Evolutionary conservation across 2,888 invertebrate species (phyloP), one percentile per base, ranked within the genome.

Genomic region (Idaea straminata): DNA sequence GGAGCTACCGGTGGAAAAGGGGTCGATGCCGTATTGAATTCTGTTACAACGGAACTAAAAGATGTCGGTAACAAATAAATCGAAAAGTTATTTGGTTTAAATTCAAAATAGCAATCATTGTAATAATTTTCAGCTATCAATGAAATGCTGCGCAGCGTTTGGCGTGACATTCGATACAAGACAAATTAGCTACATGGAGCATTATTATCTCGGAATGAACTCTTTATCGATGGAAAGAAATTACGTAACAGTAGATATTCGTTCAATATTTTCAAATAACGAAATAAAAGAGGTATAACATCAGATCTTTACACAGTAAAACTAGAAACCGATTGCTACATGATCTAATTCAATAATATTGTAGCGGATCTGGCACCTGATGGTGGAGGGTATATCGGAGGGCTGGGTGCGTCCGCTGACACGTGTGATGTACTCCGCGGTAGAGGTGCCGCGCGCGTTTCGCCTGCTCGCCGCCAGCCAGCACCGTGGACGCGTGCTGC

Each of bases 361-460:
- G 6, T 64, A 86, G 88, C 67, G 36, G 13, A 47, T 88, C 1
- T 84, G 83, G 34, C 5, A 62, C 1, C 47, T 84, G 66, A 60
- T 89, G 16, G 76, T 75, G 36, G 84, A 85, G 3, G 88, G 88
- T 3, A 87, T 89, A 3, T 66, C 75, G 0, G 69, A 71, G 0
- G 88, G 89, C 0, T 83, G 76, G 68, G 86, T 89, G 57, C 79
- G 85, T 0, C 88, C 88, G 0, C 71, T 89, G 61, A 74, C 86
- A 1, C 81, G 83, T 34, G 80, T 84, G 16, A 74, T 77, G 34
- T 87, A 78, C 67, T 63, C 70, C 0, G 71, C 83, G 5, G 60
- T 64, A 0, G 81, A 84, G 0, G 84, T 73, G 4, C 6, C 82
- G 3, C 81, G 85, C 4, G 88, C 88, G 0, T 80, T 86, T 68